phyloP scores from a whole-genome alignment of 2,888 invertebrate genomes.

The Xestobium rufovillosum region DNA sequence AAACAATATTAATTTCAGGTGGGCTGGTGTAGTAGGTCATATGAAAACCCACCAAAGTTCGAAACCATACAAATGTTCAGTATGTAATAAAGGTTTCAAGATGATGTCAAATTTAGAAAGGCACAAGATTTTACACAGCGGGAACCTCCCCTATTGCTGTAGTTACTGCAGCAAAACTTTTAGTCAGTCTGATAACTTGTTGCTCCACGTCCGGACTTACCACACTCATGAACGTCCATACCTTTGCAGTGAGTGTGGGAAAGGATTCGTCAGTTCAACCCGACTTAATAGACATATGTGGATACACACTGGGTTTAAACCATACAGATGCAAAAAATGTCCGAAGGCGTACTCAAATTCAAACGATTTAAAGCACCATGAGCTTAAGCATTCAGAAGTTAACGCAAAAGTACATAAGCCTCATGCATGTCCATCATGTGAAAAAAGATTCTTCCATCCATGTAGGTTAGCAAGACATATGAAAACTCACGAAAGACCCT shows the following conservation, averaged over 20 bases:
- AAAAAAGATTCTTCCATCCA: conserved; percentile 35
- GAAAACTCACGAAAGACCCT: conserved; percentile 39
- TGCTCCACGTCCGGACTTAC: conserved; percentile 37
- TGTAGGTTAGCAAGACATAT: conserved; percentile 47
- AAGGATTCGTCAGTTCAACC: conserved; percentile 38
- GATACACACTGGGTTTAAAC: conserved; percentile 38
- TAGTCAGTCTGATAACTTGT: conserved; percentile 37
- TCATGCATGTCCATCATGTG: conserved; percentile 32
- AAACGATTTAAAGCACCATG: conserved; percentile 36
- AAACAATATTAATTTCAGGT: too few species aligned
- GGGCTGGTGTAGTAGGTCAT: conserved; percentile 39
- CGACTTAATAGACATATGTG: conserved; percentile 39
- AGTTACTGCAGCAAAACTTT: conserved; percentile 39
- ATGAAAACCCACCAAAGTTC: conserved; percentile 37
- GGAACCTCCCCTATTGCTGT: conserved; percentile 35
- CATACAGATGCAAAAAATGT: conserved; percentile 34
- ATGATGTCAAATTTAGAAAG: conserved; percentile 37
- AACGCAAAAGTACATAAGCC: conserved; percentile 30
- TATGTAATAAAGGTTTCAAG: conserved; percentile 38
- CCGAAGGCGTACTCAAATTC: conserved; percentile 35
- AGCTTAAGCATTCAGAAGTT: conserved; percentile 28
- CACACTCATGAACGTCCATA: conserved; percentile 39
- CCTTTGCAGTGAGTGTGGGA: conserved; percentile 38
- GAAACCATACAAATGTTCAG: conserved; percentile 36
- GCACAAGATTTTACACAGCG: conserved; percentile 37